phyloP scores from a whole-genome alignment of 2,113 vertebrate species.

The Charina bottae region DNA sequence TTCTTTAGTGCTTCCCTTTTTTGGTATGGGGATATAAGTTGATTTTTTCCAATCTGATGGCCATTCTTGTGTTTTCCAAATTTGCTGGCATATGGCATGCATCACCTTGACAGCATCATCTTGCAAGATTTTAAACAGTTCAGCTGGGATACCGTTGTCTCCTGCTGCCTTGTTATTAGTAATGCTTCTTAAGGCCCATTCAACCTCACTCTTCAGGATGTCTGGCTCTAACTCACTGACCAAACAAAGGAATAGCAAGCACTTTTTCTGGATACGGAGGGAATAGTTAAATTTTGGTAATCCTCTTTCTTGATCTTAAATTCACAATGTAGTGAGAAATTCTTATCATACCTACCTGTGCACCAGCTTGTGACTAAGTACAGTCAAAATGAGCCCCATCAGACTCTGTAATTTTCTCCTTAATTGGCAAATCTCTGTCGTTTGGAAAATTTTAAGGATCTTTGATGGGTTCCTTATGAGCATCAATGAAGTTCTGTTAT shows the following conservation, averaged over 20 bases:
- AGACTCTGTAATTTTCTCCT: background rate
- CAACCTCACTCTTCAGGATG: too few relatives aligned
- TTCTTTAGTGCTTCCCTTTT: too few relatives aligned
- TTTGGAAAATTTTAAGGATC: background rate
- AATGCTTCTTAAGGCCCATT: too few relatives aligned
- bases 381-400: background rate
- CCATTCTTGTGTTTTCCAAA: too few relatives aligned
- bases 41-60: too few relatives aligned
- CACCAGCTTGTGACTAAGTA: background rate
- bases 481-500: background rate
- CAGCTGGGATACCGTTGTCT: too few relatives aligned
- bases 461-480: background rate
- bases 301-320: background rate
- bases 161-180: too few relatives aligned
- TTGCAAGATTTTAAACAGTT: too few relatives aligned
- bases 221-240: too few relatives aligned
- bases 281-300: background rate
- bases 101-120: too few relatives aligned
- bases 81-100: too few relatives aligned
- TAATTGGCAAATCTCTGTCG: background rate
- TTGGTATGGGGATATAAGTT: too few relatives aligned
- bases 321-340: background rate
- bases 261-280: background rate
- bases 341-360: background rate
- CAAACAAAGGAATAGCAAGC: background rate